These are phyloP conservation scores for Aplysina aerophoba DNA, from an alignment of 37 sponge, comb jelly and placozoan genomes.

Conservation along the genomic window DNA sequence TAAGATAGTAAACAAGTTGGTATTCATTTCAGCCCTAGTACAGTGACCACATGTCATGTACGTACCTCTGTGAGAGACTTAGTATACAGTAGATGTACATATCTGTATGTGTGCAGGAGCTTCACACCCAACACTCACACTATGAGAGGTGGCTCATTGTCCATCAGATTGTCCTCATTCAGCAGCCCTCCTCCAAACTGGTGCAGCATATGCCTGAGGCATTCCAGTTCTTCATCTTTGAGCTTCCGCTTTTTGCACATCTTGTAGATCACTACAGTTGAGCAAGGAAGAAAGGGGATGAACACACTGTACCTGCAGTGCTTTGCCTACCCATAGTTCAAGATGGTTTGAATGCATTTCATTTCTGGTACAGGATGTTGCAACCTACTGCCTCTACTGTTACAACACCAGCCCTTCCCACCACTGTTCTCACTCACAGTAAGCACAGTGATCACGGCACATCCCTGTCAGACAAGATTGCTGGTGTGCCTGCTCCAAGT, in stretches of 20 bases:
- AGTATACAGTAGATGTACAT: neutral
- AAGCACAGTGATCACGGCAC: neutral
- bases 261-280: neutral
- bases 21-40: too few species aligned
- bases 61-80: too few species aligned
- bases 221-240: neutral
- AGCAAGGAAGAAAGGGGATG: too few species aligned
- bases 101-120: neutral
- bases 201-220: neutral
- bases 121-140: neutral
- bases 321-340: too few species aligned
- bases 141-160: neutral
- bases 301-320: too few species aligned
- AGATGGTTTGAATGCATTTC: too few species aligned
- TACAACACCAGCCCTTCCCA: too few species aligned
- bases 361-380: too few species aligned
- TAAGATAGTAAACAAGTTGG: too few species aligned
- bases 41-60: too few species aligned
- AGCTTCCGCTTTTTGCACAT: neutral
- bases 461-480: neutral
- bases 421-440: neutral
- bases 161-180: neutral
- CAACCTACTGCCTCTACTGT: too few species aligned
- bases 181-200: constrained; percentile 19
- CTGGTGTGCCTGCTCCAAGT: constrained; percentile 50